Conservation (phyloP, 2,113 vertebrate genomes). For the Nothoprocta perdicaria region DNA sequence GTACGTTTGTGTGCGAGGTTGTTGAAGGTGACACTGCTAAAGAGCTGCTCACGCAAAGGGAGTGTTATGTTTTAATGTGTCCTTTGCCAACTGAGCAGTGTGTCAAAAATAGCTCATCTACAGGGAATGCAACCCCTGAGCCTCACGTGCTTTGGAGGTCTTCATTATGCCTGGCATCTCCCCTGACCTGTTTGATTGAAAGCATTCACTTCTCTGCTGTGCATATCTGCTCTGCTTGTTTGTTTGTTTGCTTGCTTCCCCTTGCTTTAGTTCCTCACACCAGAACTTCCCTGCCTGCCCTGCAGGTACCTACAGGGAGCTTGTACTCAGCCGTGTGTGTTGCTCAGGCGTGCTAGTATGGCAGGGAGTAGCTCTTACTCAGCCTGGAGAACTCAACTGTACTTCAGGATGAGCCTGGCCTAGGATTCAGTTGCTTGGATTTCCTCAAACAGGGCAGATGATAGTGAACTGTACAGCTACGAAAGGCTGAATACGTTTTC, state of each 20-base stretch:
- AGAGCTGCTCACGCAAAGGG: background rate
- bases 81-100: background rate
- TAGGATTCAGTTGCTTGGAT: background rate
- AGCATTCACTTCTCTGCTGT: background rate
- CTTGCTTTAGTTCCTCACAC: background rate
- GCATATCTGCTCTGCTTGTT: background rate
- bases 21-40: conserved; percentile 21
- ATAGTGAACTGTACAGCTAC: background rate
- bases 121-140: background rate
- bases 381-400: background rate
- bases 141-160: background rate
- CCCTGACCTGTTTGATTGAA: background rate
- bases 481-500: background rate
- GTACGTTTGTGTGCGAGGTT: background rate
- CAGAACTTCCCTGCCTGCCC: background rate
- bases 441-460: background rate
- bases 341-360: too few species aligned
- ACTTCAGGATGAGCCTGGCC: background rate
- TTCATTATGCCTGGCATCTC: background rate
- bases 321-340: background rate
- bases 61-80: background rate
- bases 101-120: background rate
- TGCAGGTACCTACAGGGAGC: background rate
- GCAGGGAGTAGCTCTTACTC: too few species aligned
- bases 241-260: background rate